These are phyloP conservation scores for Australoheros scitulus DNA, from an alignment of 2,113 vertebrate genomes.

Conservation along the genomic window DNA sequence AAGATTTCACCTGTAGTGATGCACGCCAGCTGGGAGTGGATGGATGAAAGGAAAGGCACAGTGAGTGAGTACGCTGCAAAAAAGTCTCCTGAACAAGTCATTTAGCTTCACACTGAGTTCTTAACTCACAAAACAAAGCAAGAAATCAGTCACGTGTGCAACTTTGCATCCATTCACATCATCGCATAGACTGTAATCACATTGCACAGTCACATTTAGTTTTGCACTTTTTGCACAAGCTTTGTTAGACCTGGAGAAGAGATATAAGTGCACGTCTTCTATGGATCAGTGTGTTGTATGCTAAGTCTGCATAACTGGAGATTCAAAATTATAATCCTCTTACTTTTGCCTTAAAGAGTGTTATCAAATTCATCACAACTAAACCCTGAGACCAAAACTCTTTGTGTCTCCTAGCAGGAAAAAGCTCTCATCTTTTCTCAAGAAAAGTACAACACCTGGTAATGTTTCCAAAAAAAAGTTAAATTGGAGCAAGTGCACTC, in stretches of 20 bases:
- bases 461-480: background rate
- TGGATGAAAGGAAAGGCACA: background rate
- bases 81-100: background rate
- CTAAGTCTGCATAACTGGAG: background rate
- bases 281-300: background rate
- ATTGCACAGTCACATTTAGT: background rate
- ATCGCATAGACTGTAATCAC: background rate
- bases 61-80: background rate
- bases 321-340: background rate
- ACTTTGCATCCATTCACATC: background rate
- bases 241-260: background rate
- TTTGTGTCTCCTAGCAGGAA: background rate
- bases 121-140: background rate
- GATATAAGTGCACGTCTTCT: background rate
- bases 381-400: too few species aligned
- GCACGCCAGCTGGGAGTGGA: slow-evolving; percentile 5
- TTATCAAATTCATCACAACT: background rate
- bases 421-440: background rate
- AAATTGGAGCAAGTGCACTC: background rate
- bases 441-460: fast-evolving
- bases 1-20: slow-evolving; percentile 52
- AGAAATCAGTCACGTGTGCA: background rate
- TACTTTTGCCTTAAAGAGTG: background rate
- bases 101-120: background rate
- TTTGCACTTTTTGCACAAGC: background rate